phyloP scores from a whole-genome alignment of 2,113 vertebrate species.

The Pelobates fuscus region DNA sequence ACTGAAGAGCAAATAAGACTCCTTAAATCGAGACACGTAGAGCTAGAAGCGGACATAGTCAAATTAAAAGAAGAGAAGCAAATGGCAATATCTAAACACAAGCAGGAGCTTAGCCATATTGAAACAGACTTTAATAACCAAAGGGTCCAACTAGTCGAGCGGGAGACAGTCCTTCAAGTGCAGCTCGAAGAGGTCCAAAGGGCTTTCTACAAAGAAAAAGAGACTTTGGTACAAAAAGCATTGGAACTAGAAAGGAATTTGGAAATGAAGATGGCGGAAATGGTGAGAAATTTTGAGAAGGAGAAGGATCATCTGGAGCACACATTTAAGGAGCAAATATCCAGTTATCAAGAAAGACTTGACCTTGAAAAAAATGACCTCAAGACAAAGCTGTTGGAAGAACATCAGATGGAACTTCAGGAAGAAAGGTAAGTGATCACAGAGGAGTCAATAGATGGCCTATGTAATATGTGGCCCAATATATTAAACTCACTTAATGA shows the following conservation, averaged over 20 bases:
- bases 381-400: slow-evolving; percentile 64
- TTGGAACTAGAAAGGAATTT: slow-evolving; percentile 52
- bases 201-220: slow-evolving; percentile 71
- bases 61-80: slow-evolving; percentile 62
- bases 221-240: slow-evolving; percentile 59
- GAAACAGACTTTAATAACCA: slow-evolving; percentile 62
- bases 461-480: too few relatives aligned
- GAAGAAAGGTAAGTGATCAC: slow-evolving; percentile 80
- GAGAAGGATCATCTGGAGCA: slow-evolving; percentile 65
- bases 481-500: too few relatives aligned
- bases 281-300: slow-evolving; percentile 56
- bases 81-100: slow-evolving; percentile 53
- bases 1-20: slow-evolving; percentile 69
- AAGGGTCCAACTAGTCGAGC: slow-evolving; percentile 65
- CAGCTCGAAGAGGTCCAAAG: slow-evolving; percentile 65
- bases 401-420: slow-evolving; percentile 72
- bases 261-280: slow-evolving; percentile 59
- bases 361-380: slow-evolving; percentile 66
- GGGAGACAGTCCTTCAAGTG: slow-evolving; percentile 62
- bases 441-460: too few relatives aligned
- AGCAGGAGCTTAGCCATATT: slow-evolving; percentile 63
- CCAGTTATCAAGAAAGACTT: slow-evolving; percentile 59
- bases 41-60: slow-evolving; percentile 70
- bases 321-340: slow-evolving; percentile 59
- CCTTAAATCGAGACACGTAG: slow-evolving; percentile 62